Percentiles rank a stretch among this genome's conserved stretches.
These are phyloP conservation scores for Amazona guildingii DNA, from an alignment of 2,113 vertebrate species.

Conservation along the genomic window DNA sequence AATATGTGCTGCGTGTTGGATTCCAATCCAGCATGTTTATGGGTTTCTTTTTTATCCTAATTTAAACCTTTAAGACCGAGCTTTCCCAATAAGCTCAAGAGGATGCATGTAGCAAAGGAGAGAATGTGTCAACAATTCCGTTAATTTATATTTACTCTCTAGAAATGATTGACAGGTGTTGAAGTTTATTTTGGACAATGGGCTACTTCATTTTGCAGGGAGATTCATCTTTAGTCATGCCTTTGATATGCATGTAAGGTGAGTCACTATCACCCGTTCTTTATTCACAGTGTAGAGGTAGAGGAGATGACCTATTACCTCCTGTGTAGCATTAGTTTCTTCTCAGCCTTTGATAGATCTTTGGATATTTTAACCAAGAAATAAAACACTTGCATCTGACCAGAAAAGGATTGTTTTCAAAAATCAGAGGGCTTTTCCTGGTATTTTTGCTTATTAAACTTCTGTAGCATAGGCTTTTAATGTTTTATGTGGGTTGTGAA, in stretches of 20 bases:
- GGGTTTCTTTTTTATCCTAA: not conserved
- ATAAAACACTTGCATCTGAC: not conserved
- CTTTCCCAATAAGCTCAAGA: not conserved
- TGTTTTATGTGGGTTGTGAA: conserved; percentile 10
- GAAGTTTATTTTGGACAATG: conserved; percentile 8
- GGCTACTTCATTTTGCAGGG: not conserved
- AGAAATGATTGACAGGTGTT: not conserved
- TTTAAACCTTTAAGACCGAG: not conserved
- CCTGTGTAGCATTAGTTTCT: not conserved
- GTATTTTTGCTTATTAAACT: not conserved
- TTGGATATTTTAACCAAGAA: not conserved
- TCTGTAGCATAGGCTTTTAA: not conserved
- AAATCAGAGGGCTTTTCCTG: not conserved
- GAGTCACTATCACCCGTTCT: not conserved
- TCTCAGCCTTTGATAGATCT: not conserved
- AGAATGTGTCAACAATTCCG: not conserved
- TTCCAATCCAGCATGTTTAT: not conserved
- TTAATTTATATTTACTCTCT: not conserved
- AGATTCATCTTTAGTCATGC: conserved; percentile 35
- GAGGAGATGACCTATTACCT: not conserved
- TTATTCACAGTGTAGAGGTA: not conserved
- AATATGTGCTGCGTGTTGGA: not conserved
- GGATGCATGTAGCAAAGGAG: not conserved
- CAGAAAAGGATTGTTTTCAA: not conserved
- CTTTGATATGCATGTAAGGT: not conserved